phyloP scores from a whole-genome alignment of 1,140 invertebrate species.

The Pteromalus puparum region DNA sequence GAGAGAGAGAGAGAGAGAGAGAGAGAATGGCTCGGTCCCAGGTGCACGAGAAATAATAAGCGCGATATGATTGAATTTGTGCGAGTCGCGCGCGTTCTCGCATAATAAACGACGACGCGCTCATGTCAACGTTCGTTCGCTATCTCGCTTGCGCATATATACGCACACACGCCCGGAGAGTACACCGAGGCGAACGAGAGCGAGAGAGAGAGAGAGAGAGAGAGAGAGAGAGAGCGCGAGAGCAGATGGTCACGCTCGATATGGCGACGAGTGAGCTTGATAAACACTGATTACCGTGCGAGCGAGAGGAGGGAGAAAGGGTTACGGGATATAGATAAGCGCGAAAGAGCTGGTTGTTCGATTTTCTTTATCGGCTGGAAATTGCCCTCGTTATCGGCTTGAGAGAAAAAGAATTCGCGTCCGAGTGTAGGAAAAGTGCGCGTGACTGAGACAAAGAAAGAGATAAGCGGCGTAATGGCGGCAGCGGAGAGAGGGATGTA shows the following conservation, averaged over 20 bases:
- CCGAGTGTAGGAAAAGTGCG: constrained; percentile 33
- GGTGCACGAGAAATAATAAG: background rate
- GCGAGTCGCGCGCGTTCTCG: background rate
- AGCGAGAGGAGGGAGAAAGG: background rate
- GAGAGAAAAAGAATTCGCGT: constrained; percentile 56
- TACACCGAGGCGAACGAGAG: background rate
- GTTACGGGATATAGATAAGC: constrained; percentile 55
- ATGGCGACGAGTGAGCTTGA: constrained; percentile 58
- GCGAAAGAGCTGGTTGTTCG: constrained; percentile 55
- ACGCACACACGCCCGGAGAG: background rate
- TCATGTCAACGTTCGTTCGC: background rate
- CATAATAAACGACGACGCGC: background rate
- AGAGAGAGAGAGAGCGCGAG: background rate
- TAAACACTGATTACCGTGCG: constrained; percentile 63
- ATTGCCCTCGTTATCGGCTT: constrained; percentile 65
- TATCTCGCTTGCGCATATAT: background rate
- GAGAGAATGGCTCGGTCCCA: background rate
- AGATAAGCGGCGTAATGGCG: background rate
- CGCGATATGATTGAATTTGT: background rate
- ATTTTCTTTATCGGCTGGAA: constrained; percentile 67
- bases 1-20: background rate
- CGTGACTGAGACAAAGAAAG: background rate
- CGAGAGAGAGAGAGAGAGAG: background rate
- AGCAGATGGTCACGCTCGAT: background rate
- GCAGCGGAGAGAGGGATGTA: background rate